Base-by-base conservation (phyloP, 2,113 vertebrate species). In the Callionymus lyra region DNA sequence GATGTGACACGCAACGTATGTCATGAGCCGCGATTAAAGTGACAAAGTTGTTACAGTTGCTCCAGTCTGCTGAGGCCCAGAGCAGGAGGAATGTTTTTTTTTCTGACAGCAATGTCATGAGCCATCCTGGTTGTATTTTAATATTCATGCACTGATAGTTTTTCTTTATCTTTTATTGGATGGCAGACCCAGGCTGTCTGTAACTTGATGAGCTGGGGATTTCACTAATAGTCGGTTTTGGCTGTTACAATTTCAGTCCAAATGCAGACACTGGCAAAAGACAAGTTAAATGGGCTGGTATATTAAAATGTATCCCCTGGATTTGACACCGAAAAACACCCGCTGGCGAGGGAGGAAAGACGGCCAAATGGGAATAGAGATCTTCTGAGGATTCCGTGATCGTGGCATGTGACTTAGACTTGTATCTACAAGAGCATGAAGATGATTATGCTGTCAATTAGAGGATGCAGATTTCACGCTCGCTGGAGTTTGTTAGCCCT, bases 341-440 rank as follows among this genome's bases (percentile, higher is more conserved):
- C 32, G 32, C 42, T 14, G 59, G 54, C 53, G 34, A 47, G 62
- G 65, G 54, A 16, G 43, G 47, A 52, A 32, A 38, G 18, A 35
- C 48, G 31, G 53, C 66, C 59, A 45, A 17, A 11, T 1, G 71
- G 49, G 64, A 63, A 16, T n/a, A 8, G 15, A 59, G 64, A 67
- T 79, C 70, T 72, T 53, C 39, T 2, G 54, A 73, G 70, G 63
- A 76, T 78, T 76, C 70, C 62, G 41, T 63, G 67, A 65, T 72
- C 21, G 55, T 50, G 70, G 51, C 62, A 34, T 68, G 70, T 55
- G 65, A 60, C 65, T 66, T 47, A 51, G 67, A 54, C 50, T 5
- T 38, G 56, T 56, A 65, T 72, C 42, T 34, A 47, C 16, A 16
- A 18, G 59, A 65, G 53, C 52, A 14, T 12, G 57, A 62, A 59